These are phyloP conservation scores for Hesperophylax magnus DNA, from an alignment of 1,140 invertebrate species.

Conservation along the genomic window DNA sequence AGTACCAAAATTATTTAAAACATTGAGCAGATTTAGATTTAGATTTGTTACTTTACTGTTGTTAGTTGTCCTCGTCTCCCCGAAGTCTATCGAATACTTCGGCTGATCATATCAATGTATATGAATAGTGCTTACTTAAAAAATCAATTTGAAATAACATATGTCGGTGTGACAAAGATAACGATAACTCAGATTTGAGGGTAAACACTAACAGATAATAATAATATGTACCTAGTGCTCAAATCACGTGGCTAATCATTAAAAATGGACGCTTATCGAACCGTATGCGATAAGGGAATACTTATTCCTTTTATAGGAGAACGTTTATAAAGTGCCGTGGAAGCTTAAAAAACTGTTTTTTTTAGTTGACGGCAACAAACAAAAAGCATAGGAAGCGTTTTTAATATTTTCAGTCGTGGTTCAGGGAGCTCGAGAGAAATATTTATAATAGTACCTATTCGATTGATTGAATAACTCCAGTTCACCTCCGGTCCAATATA, in stretches of 20 bases:
- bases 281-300: neutral
- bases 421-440: too few species aligned
- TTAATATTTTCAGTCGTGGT: too few species aligned
- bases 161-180: slow-evolving; percentile 54
- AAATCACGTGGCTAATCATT: slow-evolving; percentile 22
- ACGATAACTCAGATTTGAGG: slow-evolving; percentile 28
- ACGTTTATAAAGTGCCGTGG: neutral
- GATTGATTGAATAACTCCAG: too few species aligned
- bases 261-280: slow-evolving; percentile 16
- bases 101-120: slow-evolving; percentile 30
- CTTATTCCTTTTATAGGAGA: neutral
- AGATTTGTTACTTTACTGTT: too few species aligned
- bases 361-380: too few species aligned
- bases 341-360: neutral
- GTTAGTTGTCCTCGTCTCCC: neutral
- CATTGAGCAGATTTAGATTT: too few species aligned
- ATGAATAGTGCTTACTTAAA: slow-evolving; percentile 40
- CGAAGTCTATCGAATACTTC: neutral
- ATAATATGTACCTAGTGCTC: neutral
- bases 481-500: too few species aligned
- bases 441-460: too few species aligned
- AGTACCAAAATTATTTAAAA: too few species aligned
- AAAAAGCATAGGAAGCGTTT: too few species aligned
- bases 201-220: slow-evolving; percentile 4
- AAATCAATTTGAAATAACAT: slow-evolving; percentile 53